phyloP scores from a whole-genome alignment of 1,140 invertebrate genomes.

The Bombyx mandarina region DNA sequence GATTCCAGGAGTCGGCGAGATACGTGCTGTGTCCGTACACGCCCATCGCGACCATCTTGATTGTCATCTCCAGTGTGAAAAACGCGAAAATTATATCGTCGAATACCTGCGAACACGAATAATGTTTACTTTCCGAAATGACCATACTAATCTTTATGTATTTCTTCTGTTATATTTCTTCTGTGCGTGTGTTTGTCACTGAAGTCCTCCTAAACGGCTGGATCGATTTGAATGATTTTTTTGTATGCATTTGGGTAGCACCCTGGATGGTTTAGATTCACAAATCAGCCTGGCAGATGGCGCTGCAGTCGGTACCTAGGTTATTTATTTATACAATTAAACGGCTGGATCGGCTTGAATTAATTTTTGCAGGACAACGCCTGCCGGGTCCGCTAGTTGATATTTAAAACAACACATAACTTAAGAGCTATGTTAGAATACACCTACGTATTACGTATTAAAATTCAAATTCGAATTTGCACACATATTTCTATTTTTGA shows the following conservation, averaged over 20 bases:
- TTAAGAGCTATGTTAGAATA: not conserved
- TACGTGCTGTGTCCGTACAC: conserved; percentile 95
- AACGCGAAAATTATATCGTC: conserved; percentile 99
- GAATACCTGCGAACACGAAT: conserved; percentile 80
- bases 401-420: not conserved
- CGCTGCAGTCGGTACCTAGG: no score
- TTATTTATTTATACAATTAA: no score
- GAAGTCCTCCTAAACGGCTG: no score
- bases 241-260: no score
- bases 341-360: no score
- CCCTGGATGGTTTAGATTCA: no score
- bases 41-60: conserved; percentile 99
- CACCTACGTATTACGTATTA: not conserved
- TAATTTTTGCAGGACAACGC: no score
- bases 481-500: no score
- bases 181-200: no score
- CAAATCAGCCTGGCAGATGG: no score
- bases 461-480: conserved; percentile 1
- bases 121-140: not conserved
- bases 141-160: not conserved
- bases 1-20: conserved; percentile 98
- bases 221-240: no score
- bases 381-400: no score
- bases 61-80: conserved; percentile 96
- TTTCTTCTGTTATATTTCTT: not conserved